Conservation (phyloP, 2,888 invertebrate genomes). For the Cerastis rubricosa region DNA sequence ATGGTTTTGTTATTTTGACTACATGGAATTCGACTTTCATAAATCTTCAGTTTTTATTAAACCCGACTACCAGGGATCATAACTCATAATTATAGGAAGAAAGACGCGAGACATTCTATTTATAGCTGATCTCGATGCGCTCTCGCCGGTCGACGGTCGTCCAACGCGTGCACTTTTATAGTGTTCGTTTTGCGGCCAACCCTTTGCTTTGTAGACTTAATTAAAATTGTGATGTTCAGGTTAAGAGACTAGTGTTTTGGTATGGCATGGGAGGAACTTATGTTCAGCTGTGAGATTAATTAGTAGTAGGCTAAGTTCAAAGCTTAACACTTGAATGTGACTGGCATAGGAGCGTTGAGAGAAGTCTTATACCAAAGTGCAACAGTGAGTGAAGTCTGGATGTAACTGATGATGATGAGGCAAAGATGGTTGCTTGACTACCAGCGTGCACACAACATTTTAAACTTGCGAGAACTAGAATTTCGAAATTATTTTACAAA, state of each 20-base stretch:
- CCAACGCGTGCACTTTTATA: slow-evolving; percentile 41
- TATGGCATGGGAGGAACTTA: neutral
- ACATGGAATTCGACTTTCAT: neutral
- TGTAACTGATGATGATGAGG: neutral
- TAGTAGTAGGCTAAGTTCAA: neutral
- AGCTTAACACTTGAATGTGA: neutral
- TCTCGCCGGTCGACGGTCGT: slow-evolving; percentile 22
- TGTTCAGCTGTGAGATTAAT: neutral
- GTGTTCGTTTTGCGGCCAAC: slow-evolving; percentile 48
- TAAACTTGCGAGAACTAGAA: neutral
- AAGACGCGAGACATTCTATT: slow-evolving; percentile 55
- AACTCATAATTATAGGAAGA: slow-evolving; percentile 55
- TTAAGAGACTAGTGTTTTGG: slow-evolving; percentile 4
- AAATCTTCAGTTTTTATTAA: slow-evolving; percentile 20
- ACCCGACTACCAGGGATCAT: slow-evolving; percentile 16
- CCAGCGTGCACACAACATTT: neutral
- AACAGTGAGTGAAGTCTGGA: neutral
- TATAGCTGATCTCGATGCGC: slow-evolving; percentile 47
- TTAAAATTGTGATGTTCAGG: slow-evolving; percentile 38
- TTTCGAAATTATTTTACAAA: neutral
- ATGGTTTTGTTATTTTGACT: neutral
- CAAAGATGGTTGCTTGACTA: neutral
- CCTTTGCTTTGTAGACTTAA: slow-evolving; percentile 45
- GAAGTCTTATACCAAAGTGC: neutral
- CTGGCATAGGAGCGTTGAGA: neutral